Base-by-base conservation (phyloP, 2,797 vertebrate genomes). In the Typhlichthys eigenmanni region DNA sequence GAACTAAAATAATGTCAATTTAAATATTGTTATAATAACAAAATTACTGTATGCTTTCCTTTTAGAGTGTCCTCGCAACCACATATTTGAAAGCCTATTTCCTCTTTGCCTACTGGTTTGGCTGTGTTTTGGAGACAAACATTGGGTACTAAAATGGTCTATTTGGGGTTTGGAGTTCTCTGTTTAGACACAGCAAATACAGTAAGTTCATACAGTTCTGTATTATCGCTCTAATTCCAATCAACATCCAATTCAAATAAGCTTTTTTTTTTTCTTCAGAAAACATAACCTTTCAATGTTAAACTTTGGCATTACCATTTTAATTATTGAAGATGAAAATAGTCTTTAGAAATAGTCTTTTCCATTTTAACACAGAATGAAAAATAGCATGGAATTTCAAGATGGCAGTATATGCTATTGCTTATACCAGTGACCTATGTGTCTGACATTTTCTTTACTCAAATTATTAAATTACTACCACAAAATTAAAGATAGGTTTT, bases 71-170 rank as follows among this genome's bases (percentile, higher is more conserved):
- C 82, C 78, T 62, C 75, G 68, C 59, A 74, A 83, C 78, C 84
- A 48, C 80, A 85, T 81, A 82, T 86, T 85, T 85, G 71, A 87
- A 79, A 86, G 74, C 73, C 75, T 85, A 78, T 89, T 87, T 88
- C 85, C 82, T 81, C 73, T 74, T 72, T 74, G 60, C 62, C 72
- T 78, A 57, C 80, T 89, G 90, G 89, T 87, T 93, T 94, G 91
- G 89, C 87, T 83, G 16, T 68, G 51, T 0, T 67, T 76, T 67
- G 51, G 81, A 91, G 74, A 74, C 86, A 90, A 89, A 88, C 91
- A 90, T 81, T 86, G 85, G 85, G 69, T 52, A 84, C 64, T 81
- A 71, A 83, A 89, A 86, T 78, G 80, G 83, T 84, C 80, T 91
- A 85, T 81, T 75, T 90, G 83, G 79, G 71, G 84, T 80, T 55